Percentiles rank a stretch among this genome's conserved stretches.
These are phyloP conservation scores for Lontra canadensis DNA, from an alignment of 2,113 vertebrate species.

Conservation along the genomic window DNA sequence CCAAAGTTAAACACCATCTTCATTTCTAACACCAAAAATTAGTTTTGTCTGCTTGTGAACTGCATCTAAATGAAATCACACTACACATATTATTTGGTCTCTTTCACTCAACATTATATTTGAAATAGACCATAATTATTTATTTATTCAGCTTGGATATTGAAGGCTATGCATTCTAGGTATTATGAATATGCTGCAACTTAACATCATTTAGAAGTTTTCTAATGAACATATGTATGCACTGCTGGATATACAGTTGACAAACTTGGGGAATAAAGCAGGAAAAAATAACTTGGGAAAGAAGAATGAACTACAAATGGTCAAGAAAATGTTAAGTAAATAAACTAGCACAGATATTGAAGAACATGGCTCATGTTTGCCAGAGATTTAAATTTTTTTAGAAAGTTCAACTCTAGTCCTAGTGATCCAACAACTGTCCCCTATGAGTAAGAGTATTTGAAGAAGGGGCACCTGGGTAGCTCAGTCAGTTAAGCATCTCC, in stretches of 20 bases:
- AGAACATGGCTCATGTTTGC: not conserved
- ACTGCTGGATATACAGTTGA: not conserved
- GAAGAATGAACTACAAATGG: not conserved
- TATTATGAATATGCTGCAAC: not conserved
- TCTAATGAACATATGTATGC: not conserved
- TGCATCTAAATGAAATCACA: not conserved
- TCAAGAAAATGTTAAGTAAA: not conserved
- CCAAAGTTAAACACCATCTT: not conserved
- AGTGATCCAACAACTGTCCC: not conserved
- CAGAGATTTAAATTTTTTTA: not conserved
- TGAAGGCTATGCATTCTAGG: not conserved
- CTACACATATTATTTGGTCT: not conserved
- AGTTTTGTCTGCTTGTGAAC: not conserved
- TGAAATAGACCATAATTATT: not conserved
- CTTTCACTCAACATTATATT: not conserved
- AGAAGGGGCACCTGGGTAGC: not conserved
- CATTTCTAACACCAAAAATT: not conserved
- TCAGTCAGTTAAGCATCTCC: no score
- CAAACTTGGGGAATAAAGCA: not conserved
- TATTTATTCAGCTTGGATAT: not conserved
- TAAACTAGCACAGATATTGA: not conserved
- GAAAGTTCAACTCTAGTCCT: not conserved
- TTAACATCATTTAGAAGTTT: not conserved
- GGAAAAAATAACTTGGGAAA: not conserved
- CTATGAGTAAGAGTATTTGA: not conserved